These are phyloP conservation scores for Tiliacea aurago DNA, from an alignment of 2,888 invertebrate genomes.

Conservation along the genomic window DNA sequence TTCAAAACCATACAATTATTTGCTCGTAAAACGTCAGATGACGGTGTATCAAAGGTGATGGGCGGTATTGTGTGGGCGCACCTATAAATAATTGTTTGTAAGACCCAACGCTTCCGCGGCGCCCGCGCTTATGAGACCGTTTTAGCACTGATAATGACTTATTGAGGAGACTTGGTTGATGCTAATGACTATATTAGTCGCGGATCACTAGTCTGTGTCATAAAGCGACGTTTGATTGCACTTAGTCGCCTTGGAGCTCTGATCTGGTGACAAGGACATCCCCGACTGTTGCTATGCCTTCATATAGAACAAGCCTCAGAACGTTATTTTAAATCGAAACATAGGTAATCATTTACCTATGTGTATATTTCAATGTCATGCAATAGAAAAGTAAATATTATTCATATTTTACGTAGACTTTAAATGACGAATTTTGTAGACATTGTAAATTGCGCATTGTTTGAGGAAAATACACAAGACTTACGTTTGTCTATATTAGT, in stretches of 20 bases:
- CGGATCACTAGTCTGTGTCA: constrained; percentile 43
- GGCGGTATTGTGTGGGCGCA: constrained; percentile 75
- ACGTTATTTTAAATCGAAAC: constrained; percentile 11
- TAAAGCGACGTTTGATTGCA: constrained; percentile 51
- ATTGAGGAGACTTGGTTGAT: constrained; percentile 52
- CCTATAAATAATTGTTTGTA: constrained; percentile 71
- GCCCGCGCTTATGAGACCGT: constrained; percentile 70
- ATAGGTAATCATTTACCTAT: constrained; percentile 7
- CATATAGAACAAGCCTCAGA: constrained; percentile 20
- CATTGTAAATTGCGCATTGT: constrained; percentile 16
- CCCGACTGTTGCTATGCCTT: constrained; percentile 34
- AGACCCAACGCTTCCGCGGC: constrained; percentile 70
- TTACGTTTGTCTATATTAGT: constrained; percentile 3
- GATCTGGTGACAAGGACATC: constrained; percentile 54
- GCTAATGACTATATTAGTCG: constrained; percentile 67
- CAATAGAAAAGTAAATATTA: constrained; percentile 27
- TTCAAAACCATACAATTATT: constrained; percentile 64
- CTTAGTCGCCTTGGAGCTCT: constrained; percentile 53
- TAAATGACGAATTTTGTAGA: constrained; percentile 9
- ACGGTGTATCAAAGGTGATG: constrained; percentile 72
- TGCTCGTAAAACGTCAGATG: constrained; percentile 61
- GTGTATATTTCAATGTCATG: constrained; percentile 9
- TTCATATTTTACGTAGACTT: constrained; percentile 21
- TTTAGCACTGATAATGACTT: constrained; percentile 64
- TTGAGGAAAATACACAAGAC: constrained; percentile 30